Evolutionary conservation across 2,113 vertebrate genomes (phyloP), one percentile per base, ranked within the genome.

Genomic region (Arenaria interpres): DNA sequence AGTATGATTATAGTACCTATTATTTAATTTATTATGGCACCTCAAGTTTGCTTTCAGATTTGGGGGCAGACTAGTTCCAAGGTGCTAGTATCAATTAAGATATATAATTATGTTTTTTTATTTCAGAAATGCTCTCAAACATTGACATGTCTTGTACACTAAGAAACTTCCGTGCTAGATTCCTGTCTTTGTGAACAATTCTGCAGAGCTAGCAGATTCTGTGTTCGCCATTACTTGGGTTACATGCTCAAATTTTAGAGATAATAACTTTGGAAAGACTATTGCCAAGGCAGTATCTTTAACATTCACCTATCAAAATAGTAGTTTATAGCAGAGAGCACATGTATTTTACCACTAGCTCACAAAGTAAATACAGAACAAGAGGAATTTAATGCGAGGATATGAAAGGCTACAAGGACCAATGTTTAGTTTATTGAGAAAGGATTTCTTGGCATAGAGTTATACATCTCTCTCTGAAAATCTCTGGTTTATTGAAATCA

Each of bases 401-500:
- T 90, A 88, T 82, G 50, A 79, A 95, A 81, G 23, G 18, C 18
- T 85, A 7, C n/a, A 73, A 66, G 48, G 35, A 54, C 15, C 12
- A 77, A 25, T 54, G 21, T 35, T 87, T 46, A 69, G 19, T 66
- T 75, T 93, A 63, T 72, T 76, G 81, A 57, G 28, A 73, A 80
- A 68, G 7, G 27, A 46, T 80, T 81, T 89, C 57, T 90, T 84
- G 57, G 22, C 46, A 80, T 24, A 37, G 32, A 27, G 8, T 73
- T 79, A 78, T 64, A 33, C 4, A 82, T 14, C 2, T 43, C 41
- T 53, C 41, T 79, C 45, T 74, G 74, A 46, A 83, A 90, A 95
- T 54, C 25, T 68, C 41, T 20, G 8, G 28, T 83, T 96, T 95
- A 86, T 84, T 94, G 33, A 94, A 88, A 94, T 90, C 46, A 21